Evolutionary conservation across 2,797 vertebrate genomes (phyloP), one percentile per base, ranked within the genome.

Genomic region (Cryptoblepharus egeriae): DNA sequence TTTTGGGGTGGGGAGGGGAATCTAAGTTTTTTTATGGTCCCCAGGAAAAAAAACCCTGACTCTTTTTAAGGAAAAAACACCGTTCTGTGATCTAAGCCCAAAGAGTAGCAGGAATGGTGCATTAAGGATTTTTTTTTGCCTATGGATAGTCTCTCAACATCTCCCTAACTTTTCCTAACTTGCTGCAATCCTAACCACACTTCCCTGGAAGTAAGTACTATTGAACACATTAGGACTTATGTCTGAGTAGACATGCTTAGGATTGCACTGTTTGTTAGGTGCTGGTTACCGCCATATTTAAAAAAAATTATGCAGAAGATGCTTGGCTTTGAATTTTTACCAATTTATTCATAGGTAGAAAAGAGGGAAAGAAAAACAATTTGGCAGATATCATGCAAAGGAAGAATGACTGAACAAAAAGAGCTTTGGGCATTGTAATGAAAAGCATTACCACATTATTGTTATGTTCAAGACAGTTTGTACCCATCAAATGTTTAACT

Each of bases 371-470:
- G 88, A 57, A 42, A 28, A 5, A 37, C 26, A 60, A 45, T 45
- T 28, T 60, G 61, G 37, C 8, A 32, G 26, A 58, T 73, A 24
- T 77, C 72, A 37, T 57, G 71, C 65, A 70, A 39, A 37, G n/a
- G 82, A 83, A 90, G 64, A 80, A n/a, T 75, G 80, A 83, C 84
- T 86, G 80, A 83, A 89, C 79, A 81, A 83, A 90, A 64, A 42
- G 69, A 80, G 45, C 82, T 73, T 67, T 39, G 49, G 78, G 80
- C 22, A 78, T 60, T 60, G 71, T 78, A 42, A 63, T 13, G 35
- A 42, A 22, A 35, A 28, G 10, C 32, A 39, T 65, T 78, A 64
- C 32, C 72, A 85, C 79, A 65, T 0, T 12, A 58, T 55, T 78
- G 55, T 78, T 70, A 18, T 65, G 30, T 77, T 42, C 60, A 30